Evolutionary conservation across 2,113 vertebrate genomes (phyloP).

Genomic region (Coptodon rendalli): DNA sequence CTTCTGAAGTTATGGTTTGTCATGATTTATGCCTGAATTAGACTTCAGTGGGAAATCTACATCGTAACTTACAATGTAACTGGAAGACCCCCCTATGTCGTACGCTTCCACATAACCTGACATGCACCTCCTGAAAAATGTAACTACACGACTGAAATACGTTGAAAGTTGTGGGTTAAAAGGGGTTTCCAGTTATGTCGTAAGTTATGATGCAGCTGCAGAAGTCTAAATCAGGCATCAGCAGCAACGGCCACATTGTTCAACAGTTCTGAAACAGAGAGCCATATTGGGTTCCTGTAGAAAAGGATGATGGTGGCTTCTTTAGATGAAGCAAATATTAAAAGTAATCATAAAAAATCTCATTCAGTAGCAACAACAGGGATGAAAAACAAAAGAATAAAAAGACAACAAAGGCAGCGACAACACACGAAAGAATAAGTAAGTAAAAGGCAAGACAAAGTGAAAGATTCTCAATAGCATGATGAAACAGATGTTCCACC

Average conservation of each 20-base stretch:
- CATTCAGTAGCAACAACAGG: neutral
- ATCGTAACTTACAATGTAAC: neutral
- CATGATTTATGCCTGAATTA: neutral
- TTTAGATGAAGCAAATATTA: neutral
- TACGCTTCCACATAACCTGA: neutral
- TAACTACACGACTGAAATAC: neutral
- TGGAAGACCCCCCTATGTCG: neutral
- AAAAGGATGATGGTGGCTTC: neutral
- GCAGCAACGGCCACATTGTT: neutral
- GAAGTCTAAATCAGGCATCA: neutral
- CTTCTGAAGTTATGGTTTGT: neutral
- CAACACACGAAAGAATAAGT: neutral
- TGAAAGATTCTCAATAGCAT: neutral
- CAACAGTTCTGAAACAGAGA: neutral
- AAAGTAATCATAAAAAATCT: neutral
- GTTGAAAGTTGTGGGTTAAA: neutral
- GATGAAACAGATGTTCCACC: conserved; percentile 23
- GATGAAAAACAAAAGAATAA: neutral
- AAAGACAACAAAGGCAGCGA: neutral
- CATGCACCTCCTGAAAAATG: neutral
- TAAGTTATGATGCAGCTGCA: neutral
- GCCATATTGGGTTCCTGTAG: neutral
- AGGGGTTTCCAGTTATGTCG: neutral
- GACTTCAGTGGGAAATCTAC: neutral
- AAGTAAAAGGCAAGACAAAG: neutral